Conservation (phyloP, 2,113 vertebrate species). For the Neolamprologus caudopunctatus region DNA sequence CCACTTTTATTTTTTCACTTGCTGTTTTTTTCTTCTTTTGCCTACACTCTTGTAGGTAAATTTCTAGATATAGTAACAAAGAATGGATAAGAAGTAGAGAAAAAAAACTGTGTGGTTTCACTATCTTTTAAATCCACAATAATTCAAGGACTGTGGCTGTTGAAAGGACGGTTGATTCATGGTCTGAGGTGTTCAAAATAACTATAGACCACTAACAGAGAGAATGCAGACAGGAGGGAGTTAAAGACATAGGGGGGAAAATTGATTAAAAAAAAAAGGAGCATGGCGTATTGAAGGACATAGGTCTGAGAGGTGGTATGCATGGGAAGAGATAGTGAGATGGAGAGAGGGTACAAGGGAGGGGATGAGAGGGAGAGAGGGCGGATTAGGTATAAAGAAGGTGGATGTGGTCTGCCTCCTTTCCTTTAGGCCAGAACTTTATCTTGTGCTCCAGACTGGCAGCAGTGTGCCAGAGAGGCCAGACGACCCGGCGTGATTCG, state of each 20-base stretch:
- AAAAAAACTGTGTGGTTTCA: background rate
- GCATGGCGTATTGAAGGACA: conserved; percentile 15
- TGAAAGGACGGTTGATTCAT: background rate
- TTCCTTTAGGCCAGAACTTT: conserved; percentile 46
- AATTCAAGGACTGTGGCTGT: background rate
- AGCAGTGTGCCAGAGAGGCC: conserved; percentile 1
- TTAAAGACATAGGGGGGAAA: background rate
- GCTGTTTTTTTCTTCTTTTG: background rate
- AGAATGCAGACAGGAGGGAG: background rate
- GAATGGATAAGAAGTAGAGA: background rate
- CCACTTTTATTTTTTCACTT: background rate
- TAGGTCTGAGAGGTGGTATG: conserved; percentile 20
- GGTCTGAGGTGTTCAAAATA: background rate
- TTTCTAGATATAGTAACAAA: background rate
- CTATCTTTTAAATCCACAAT: background rate
- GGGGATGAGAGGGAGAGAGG: conserved; percentile 12
- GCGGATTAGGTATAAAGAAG: conserved; percentile 35
- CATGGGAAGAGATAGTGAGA: conserved; percentile 24
- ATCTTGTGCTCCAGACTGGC: conserved; percentile 55
- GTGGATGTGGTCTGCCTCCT: conserved; percentile 25
- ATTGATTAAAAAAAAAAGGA: background rate
- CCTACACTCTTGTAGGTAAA: background rate
- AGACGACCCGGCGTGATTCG: background rate
- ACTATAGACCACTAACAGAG: background rate
- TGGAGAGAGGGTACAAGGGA: conserved; percentile 23